Evolutionary conservation across 2,888 invertebrate species (phyloP), one percentile per base, ranked within the genome.

Genomic region (Apotomis capreana): DNA sequence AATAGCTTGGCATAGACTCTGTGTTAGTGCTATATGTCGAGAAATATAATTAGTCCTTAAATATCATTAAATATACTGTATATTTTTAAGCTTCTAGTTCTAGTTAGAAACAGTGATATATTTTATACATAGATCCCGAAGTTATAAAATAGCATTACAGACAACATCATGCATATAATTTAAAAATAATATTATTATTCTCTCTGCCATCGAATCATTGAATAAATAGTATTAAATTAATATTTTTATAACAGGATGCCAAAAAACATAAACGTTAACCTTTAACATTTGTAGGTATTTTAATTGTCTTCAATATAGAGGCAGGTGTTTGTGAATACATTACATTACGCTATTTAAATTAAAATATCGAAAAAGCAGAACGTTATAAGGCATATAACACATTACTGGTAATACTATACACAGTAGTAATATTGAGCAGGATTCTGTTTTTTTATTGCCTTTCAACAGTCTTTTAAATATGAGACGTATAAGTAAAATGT

Each of bases 231-330:
- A 54, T 9, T 9, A 12, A 26, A 57, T 69, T 58, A 54, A 65
- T 46, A 65, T 54, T 64, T 54, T 10, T 59, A 46, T 55, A 70
- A 70, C 70, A 70, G 70, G 65, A 70, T 70, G 15, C 65, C 9
- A 65, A 46, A 44, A 64, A 15, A 54, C 40, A n/a, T 54, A 37
- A 55, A 15, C 26, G 8, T 10, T 63, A 54, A 59, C 60, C 70
- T 65, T 70, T 65, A 55, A 70, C 60, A 60, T 49, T 65, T 44
- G 10, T 37, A 70, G 37, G 36, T 40, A 51, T 52, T 64, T 65
- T 13, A 46, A 65, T 55, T 49, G 46, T 60, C 0, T 54, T 15
- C n/a, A 37, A 59, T 54, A 12, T 15, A 52, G 59, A 8, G 6
- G n/a, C 59, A 59, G 59, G 68, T 59, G 63, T 52, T 46, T 46